Base-by-base conservation (phyloP, 2,888 invertebrate species). In the Balanococcus diminutus region DNA sequence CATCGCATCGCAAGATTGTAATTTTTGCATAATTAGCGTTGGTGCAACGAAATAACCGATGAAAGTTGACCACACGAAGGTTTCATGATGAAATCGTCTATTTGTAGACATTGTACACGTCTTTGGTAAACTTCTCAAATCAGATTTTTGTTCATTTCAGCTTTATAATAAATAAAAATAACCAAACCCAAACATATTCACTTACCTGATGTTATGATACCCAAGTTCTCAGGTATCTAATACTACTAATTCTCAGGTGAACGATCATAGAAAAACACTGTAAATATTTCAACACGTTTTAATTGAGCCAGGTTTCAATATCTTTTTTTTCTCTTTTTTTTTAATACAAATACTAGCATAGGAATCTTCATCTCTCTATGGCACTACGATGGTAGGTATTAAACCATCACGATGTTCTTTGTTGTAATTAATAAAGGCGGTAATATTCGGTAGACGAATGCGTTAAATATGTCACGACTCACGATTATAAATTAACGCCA, bases 401-500 rank as follows among this genome's bases (percentile, higher is more conserved):
- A 84, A 16, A 67, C 67, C 67, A 84, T 67, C 67, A 67, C 67
- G 67, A 67, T 28, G 28, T 67, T 67, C 67, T 67, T 67, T 67
- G 67, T 67, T 67, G 28, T 28, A 67, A 67, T 67, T 67, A 67
- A 67, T 67, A 67, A 67, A 25, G 28, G 28, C 28, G 67, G 28
- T 67, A 67, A 56, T 82, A 56, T 28, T 82, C 46, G 2, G 75
- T 79, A 19, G 36, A 39, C 32, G 67, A 84, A 84, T 61, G 61
- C 72, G 67, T 84, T 42, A 32, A 72, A 72, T 84, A 84, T 67
- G 67, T 84, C 72, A 84, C 84, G 84, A 84, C 84, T 84, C 32
- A 84, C 72, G 72, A 84, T 84, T 42, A 84, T 84, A 84, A 84
- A 84, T 84, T 84, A 84, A 67, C 67, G 72, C 67, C 72, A 67